These are phyloP conservation scores for Drosophila lutescens DNA, from an alignment of 2,888 invertebrate genomes.

Conservation along the genomic window DNA sequence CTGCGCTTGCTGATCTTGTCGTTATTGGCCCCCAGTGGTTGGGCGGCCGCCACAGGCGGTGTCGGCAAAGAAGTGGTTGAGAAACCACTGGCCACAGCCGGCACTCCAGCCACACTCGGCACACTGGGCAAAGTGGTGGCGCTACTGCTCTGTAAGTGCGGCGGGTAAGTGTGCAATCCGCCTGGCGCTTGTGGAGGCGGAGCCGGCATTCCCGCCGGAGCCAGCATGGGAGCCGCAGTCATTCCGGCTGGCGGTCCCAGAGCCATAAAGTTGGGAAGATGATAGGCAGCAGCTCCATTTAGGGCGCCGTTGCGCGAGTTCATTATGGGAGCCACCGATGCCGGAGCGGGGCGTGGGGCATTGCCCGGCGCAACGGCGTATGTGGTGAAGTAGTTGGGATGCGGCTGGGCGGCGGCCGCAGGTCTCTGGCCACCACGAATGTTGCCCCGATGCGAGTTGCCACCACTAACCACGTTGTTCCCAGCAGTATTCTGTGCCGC, in stretches of 20 bases:
- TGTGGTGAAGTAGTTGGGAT: conserved; percentile 44
- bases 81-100: conserved; percentile 37
- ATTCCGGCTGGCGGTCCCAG: conserved; percentile 56
- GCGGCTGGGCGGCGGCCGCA: conserved; percentile 53
- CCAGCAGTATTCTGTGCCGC: conserved; percentile 12
- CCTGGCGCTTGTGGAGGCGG: conserved; percentile 38
- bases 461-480: conserved; percentile 18
- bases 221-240: conserved; percentile 52
- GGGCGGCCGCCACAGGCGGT: conserved; percentile 15
- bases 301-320: conserved; percentile 57
- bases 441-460: conserved; percentile 41
- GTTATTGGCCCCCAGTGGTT: conserved; percentile 16
- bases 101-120: conserved; percentile 20
- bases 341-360: conserved; percentile 60
- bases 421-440: conserved; percentile 51
- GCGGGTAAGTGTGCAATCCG: conserved; percentile 55
- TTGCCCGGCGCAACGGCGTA: conserved; percentile 62
- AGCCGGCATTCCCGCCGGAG: conserved; percentile 50
- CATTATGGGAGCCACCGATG: conserved; percentile 54
- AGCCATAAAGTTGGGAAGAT: conserved; percentile 63
- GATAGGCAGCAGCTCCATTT: conserved; percentile 68
- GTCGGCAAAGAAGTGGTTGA: conserved; percentile 39
- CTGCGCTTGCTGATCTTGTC: conserved; percentile 69
- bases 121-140: conserved; percentile 36
- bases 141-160: conserved; percentile 51